phyloP scores from a whole-genome alignment of 2,797 vertebrate species.

The Lithobates sylvaticus region DNA sequence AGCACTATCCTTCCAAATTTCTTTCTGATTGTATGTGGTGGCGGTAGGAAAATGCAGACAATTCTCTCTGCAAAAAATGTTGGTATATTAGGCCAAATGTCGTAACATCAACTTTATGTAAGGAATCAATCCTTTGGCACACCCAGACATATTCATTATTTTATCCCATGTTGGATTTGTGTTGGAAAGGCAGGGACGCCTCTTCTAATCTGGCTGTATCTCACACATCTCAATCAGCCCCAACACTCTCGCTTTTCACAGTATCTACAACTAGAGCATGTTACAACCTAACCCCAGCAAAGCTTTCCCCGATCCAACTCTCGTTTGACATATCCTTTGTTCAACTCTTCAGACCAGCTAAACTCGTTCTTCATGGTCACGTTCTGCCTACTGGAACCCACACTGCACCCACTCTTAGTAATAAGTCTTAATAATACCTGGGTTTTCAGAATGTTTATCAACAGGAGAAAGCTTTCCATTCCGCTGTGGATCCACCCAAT shows the following conservation, averaged over 20 bases:
- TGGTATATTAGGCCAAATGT: too few species aligned
- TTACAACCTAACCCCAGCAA: conserved; percentile 6
- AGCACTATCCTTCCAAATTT: too few species aligned
- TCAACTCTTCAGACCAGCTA: conserved; percentile 27
- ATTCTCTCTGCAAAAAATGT: too few species aligned
- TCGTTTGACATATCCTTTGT: conserved; percentile 9
- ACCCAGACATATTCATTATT: neutral
- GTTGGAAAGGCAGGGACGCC: neutral
- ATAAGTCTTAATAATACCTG: conserved; percentile 6
- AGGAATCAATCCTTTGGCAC: neutral
- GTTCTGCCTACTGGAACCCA: conserved; percentile 12
- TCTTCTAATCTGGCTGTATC: neutral
- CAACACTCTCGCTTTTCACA: conserved; percentile 19
- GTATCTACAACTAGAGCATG: conserved; percentile 42
- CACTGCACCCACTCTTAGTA: neutral
- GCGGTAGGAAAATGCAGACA: too few species aligned
- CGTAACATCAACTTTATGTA: too few species aligned
- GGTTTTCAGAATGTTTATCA: neutral
- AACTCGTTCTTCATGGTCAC: conserved; percentile 28
- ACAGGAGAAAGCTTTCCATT: neutral
- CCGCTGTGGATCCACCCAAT: neutral
- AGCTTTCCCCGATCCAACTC: neutral
- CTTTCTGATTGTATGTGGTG: too few species aligned
- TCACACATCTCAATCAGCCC: neutral
- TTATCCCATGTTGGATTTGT: neutral